These are phyloP conservation scores for Vipera latastei DNA, from an alignment of 2,797 vertebrate genomes.

Conservation along the genomic window DNA sequence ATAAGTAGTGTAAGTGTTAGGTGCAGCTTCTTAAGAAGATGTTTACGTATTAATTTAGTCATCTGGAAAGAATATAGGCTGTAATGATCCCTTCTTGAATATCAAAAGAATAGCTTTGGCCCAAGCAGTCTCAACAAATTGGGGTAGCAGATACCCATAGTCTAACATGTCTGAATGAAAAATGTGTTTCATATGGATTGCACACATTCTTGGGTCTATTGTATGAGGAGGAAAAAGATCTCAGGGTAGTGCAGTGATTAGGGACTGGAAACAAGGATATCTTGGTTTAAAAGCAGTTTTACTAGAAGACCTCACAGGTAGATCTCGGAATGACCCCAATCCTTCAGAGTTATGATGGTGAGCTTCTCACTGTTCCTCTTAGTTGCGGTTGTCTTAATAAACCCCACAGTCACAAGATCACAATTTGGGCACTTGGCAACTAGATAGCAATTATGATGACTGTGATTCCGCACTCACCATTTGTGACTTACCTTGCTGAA, in stretches of 20 bases:
- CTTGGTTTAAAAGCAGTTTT: not conserved
- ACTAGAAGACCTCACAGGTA: not conserved
- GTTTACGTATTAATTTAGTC: not conserved
- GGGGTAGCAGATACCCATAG: not conserved
- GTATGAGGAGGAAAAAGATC: not conserved
- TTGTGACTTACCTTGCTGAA: not conserved
- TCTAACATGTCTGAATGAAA: not conserved
- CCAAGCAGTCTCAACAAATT: rapidly evolving
- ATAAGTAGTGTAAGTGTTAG: not conserved
- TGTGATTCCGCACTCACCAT: not conserved
- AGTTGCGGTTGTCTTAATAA: not conserved
- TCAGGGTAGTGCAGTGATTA: not conserved
- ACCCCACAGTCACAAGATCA: not conserved
- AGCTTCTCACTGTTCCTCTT: not conserved
- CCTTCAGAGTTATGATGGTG: not conserved
- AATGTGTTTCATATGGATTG: not conserved
- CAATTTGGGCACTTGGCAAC: not conserved
- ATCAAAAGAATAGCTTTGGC: slow-evolving; percentile 14
- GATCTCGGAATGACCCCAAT: not conserved
- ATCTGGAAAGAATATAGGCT: not conserved
- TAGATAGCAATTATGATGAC: not conserved
- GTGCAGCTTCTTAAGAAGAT: not conserved
- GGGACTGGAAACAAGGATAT: not conserved
- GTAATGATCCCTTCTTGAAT: not conserved
- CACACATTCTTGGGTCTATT: not conserved